These are phyloP conservation scores for Mechanitis messenoides DNA, from an alignment of 2,888 invertebrate genomes.

Conservation along the genomic window DNA sequence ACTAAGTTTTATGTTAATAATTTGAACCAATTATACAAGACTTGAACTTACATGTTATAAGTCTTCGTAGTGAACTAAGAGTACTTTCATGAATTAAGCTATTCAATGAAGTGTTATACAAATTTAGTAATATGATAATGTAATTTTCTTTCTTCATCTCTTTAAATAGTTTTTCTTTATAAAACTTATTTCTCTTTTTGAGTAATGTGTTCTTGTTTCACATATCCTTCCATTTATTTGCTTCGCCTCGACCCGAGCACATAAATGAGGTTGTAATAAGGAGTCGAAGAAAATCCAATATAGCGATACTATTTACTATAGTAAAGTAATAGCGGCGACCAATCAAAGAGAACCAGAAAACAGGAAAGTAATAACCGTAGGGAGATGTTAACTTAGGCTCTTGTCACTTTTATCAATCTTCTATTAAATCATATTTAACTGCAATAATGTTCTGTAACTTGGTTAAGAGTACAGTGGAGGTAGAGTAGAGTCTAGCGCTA, in stretches of 20 bases:
- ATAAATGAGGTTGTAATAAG: slow-evolving; percentile 5
- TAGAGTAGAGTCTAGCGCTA: no score
- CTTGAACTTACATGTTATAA: no score
- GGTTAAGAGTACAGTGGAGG: not conserved
- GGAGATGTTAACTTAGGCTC: slow-evolving; percentile 10
- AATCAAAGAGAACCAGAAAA: slow-evolving; percentile 3
- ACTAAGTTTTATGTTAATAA: no score
- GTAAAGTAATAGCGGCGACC: slow-evolving; percentile 4
- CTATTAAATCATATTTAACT: slow-evolving; percentile 9
- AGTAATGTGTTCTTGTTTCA: not conserved
- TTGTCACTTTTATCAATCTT: slow-evolving; percentile 10
- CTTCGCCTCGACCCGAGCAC: slow-evolving; percentile 9
- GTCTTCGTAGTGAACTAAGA: no score
- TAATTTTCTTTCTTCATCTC: no score
- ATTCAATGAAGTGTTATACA: no score
- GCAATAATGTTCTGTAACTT: not conserved
- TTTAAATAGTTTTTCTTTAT: no score
- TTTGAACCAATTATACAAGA: no score
- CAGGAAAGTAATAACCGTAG: not conserved
- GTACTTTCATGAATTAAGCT: no score
- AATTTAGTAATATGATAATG: no score
- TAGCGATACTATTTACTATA: slow-evolving; percentile 7
- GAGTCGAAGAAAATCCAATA: slow-evolving; percentile 3
- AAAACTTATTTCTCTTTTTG: no score
- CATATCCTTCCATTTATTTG: not conserved